Evolutionary conservation across 1,140 invertebrate genomes (phyloP).

Genomic region (Aphelenchoides besseyi): DNA sequence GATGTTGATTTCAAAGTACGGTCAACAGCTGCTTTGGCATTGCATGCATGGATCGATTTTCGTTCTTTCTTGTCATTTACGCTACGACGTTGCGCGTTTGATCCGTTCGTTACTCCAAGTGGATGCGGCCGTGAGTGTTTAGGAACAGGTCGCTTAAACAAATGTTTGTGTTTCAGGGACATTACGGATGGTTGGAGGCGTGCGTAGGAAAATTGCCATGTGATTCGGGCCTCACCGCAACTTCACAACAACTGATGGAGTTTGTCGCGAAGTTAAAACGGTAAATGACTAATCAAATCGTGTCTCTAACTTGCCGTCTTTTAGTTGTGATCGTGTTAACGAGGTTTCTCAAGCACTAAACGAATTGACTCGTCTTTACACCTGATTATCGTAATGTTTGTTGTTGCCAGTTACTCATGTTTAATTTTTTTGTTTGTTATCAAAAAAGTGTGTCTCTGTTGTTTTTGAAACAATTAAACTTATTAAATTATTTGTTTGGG

Average conservation of each 20-base stretch:
- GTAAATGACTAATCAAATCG: conserved; percentile 16
- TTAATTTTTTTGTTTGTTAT: background rate
- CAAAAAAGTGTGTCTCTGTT: too few species aligned
- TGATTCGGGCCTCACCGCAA: conserved; percentile 44
- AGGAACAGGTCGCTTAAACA: background rate
- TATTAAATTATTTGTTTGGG: too few species aligned
- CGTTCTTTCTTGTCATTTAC: conserved; percentile 28
- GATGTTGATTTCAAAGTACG: conserved; percentile 20
- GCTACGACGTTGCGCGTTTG: conserved; percentile 42
- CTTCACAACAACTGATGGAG: conserved; percentile 28
- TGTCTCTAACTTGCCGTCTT: conserved; percentile 13
- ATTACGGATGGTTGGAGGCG: conserved; percentile 33
- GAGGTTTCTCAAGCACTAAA: conserved; percentile 7
- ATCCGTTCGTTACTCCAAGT: conserved; percentile 28
- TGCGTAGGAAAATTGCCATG: conserved; percentile 32
- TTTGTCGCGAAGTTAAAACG: conserved; percentile 28
- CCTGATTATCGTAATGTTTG: background rate
- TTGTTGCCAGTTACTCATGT: background rate
- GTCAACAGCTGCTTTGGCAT: conserved; percentile 27
- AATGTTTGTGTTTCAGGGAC: conserved; percentile 32
- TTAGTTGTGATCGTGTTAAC: conserved; percentile 3
- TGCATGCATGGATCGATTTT: conserved; percentile 22
- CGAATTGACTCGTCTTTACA: conserved; percentile 31
- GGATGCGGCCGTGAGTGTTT: conserved; percentile 27
- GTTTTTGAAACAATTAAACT: too few species aligned